Evolutionary conservation across 92 coral and sea anemone species (phyloP), one percentile per base, ranked within the genome.

Genomic region (Pocillopora meandrina): DNA sequence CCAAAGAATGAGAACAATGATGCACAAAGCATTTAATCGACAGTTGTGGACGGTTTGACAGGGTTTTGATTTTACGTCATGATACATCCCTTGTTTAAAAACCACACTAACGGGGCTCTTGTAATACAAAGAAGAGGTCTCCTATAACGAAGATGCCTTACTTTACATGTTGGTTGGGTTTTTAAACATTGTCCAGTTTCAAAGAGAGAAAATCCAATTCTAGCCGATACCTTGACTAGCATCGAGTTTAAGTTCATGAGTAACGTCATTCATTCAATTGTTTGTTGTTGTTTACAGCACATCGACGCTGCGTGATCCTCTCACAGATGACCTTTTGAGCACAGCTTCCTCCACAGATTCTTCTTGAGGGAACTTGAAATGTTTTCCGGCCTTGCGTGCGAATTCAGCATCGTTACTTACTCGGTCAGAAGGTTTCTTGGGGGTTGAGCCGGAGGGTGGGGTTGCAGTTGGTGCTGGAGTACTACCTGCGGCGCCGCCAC

Each of bases 341-440:
- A 96, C 98, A 12, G 99, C 94, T 64, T 95, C 98, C 76, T 96
- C 98, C 76, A 94, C 89, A 36, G 93, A 90, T 36, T 87, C 95
- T 56, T 86, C 85, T 79, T 79, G 85, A 14, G 77, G 77, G n/a
- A 15, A 18, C 56, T 12, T 80, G 55, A 80, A 65, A 12, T 58
- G 19, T 23, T 70, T 81, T 36, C 14, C 71, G 0, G 18, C 52
- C 2, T 34, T 34, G 73, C 36, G 26, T 33, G 68, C 85, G n/a
- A 81, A 58, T 33, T 34, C 59, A 35, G n/a, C 23, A 15, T 81
- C 85, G 58, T 74, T 18, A 71, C 42, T n/a, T 55, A 57, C 19
- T n/a, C 58, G 75, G 14, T 12, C 49, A 31, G 55, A 73, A 21
- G 61, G 61, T 18, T 66, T 66, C 21, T 26, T 26, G 31, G 33